Conservation (phyloP, 1,140 invertebrate species). For the Ips nitidus region DNA sequence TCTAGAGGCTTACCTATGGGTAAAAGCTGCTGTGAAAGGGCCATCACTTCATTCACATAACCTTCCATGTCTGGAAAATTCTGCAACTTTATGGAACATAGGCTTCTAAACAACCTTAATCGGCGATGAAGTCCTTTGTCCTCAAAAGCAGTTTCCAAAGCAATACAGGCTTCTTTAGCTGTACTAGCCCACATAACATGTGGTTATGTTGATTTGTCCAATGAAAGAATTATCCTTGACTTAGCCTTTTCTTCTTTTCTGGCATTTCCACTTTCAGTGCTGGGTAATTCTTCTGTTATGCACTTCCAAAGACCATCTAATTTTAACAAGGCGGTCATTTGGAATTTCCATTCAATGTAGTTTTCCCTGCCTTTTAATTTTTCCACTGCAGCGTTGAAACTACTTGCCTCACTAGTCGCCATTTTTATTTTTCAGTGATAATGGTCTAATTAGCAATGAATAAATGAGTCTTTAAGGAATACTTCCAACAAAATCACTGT, state of each 20-base stretch:
- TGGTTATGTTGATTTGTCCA: conserved; percentile 26
- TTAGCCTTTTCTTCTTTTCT: conserved; percentile 28
- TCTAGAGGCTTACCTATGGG: conserved; percentile 40
- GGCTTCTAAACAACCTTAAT: conserved; percentile 15
- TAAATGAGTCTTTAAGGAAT: not conserved
- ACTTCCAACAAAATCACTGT: not conserved
- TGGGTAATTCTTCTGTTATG: conserved; percentile 14
- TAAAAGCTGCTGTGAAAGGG: conserved; percentile 21
- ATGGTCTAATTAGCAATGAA: not conserved
- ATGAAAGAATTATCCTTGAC: conserved; percentile 34
- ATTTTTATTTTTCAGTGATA: conserved; percentile 14
- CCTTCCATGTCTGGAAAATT: conserved; percentile 24
- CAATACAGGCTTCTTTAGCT: conserved; percentile 24
- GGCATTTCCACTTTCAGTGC: not conserved
- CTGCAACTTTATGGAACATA: conserved; percentile 34
- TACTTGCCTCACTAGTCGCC: conserved; percentile 3
- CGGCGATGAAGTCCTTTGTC: conserved; percentile 23
- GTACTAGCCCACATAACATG: conserved; percentile 21
- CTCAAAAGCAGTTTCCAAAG: conserved; percentile 33
- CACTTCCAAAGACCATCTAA: conserved; percentile 25
- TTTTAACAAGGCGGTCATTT: conserved; percentile 25
- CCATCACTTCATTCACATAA: conserved; percentile 32
- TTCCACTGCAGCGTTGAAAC: conserved; percentile 5
- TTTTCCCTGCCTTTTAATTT: conserved; percentile 26
- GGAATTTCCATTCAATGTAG: conserved; percentile 27